Percentiles rank a stretch among this genome's conserved stretches.
Conservation (phyloP, 1,140 invertebrate species). For the Formica exsecta region DNA sequence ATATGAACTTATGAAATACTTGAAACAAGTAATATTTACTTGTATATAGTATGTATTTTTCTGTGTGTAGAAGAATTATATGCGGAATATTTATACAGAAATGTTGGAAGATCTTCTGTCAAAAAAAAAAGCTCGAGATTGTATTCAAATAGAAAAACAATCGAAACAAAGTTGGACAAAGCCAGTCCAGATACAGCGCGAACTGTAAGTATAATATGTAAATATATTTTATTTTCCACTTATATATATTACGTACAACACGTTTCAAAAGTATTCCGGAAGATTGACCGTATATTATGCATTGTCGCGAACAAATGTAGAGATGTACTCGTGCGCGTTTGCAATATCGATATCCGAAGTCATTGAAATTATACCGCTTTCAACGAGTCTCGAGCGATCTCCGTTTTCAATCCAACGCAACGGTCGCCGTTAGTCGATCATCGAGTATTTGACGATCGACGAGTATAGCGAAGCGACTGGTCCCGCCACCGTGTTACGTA, state of each 20-base stretch:
- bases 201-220: not conserved
- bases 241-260: not conserved
- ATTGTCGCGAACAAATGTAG: not conserved
- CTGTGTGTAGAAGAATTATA: too few species aligned
- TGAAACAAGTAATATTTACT: too few species aligned
- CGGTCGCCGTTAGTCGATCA: not conserved
- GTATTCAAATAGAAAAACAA: not conserved
- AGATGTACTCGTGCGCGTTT: not conserved
- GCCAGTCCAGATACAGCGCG: not conserved
- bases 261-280: slow-evolving; percentile 32
- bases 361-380: slow-evolving; percentile 7
- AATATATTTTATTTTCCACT: slow-evolving; percentile 19
- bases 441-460: slow-evolving; percentile 9
- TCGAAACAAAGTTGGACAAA: not conserved
- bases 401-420: not conserved
- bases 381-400: not conserved
- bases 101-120: too few species aligned
- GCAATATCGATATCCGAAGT: not conserved
- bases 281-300: not conserved
- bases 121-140: too few species aligned
- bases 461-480: not conserved
- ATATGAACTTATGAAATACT: too few species aligned
- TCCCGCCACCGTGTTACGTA: slow-evolving; percentile 58
- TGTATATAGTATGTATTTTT: too few species aligned
- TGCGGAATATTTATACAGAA: too few species aligned